Evolutionary conservation across 2,797 vertebrate genomes (phyloP), one percentile per base, ranked within the genome.

Genomic region (Silurus lanzhouensis): DNA sequence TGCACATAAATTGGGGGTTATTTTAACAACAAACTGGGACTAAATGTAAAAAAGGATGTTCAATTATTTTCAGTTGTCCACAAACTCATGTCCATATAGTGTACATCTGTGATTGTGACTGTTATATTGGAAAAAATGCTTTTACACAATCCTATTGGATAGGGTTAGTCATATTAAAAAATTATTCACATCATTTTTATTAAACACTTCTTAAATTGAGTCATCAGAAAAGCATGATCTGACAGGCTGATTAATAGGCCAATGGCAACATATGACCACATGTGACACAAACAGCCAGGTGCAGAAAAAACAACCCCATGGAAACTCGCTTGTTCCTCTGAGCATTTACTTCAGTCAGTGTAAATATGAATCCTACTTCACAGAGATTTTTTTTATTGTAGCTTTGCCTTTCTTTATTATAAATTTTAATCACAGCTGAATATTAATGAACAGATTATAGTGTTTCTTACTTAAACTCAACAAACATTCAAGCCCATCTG

Each of bases 291-390:
- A 77, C 55, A 58, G 12, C 55, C 7, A 77, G 17, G 19, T 58
- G 75, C 19, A 77, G 10, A 55, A 58, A 38, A 77, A 77, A 77
- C 75, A 77, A 77, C 27, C 14, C 55, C 55, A 38, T 77, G 17
- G 75, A 27, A 77, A 60, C 75, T 22, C 17, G 1, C 2, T 60
- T 38, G 10, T 77, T 77, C 25, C 75, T 60, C 4, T 77, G 27
- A 27, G 75, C 3, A 27, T 74, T 76, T 76, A 17, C 14, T 15
- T 58, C 14, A 31, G 52, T 7, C 55, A 76, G 2, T 27, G n/a
- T 15, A 22, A 55, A 75, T 25, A 27, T 57, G 52, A 75, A 75
- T 48, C 17, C 15, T 71, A 52, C n/a, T 22, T 15, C 3, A 55
- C 15, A 72, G 13, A 57, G n/a, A 14, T 58, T 61, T 61, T 48